phyloP scores from a whole-genome alignment of 2,888 invertebrate genomes.

The Microctonus brassicae region DNA sequence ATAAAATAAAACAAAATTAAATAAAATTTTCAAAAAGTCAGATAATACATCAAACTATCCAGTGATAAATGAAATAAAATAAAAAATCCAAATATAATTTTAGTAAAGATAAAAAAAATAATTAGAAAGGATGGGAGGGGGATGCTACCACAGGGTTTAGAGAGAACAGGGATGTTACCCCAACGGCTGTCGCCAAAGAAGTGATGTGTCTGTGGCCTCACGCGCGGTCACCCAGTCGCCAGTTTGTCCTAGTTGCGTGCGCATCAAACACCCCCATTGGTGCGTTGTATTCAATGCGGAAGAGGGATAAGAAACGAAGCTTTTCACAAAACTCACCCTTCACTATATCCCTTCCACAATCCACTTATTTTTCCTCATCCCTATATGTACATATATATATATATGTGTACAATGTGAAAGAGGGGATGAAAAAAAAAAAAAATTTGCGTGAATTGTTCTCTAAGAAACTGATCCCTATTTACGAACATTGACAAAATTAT shows the following conservation, averaged over 20 bases:
- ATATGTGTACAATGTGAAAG: slow-evolving; percentile 8
- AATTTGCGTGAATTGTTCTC: background rate
- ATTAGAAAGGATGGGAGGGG: slow-evolving; percentile 39
- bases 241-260: slow-evolving; percentile 46
- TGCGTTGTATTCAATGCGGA: slow-evolving; percentile 32
- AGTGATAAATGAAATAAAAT: too few species aligned
- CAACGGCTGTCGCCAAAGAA: slow-evolving; percentile 68
- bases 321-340: slow-evolving; percentile 4
- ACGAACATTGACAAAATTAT: too few species aligned
- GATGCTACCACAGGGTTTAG: slow-evolving; percentile 27
- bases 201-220: slow-evolving; percentile 65
- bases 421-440: too few species aligned
- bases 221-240: slow-evolving; percentile 59
- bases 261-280: slow-evolving; percentile 61
- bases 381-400: slow-evolving; percentile 15
- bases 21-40: too few species aligned
- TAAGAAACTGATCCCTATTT: too few species aligned
- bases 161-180: slow-evolving; percentile 65
- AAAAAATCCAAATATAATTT: too few species aligned
- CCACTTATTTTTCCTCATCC: slow-evolving; percentile 38
- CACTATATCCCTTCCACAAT: slow-evolving; percentile 33
- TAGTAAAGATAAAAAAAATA: slow-evolving; percentile 11
- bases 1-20: too few species aligned
- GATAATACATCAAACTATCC: too few species aligned
- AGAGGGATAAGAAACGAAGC: slow-evolving; percentile 16